A percentile compares a stretch with the other conserved stretches of the same genome.
phyloP scores from a whole-genome alignment of 2,888 invertebrate genomes.

The Eristalis tenax region DNA sequence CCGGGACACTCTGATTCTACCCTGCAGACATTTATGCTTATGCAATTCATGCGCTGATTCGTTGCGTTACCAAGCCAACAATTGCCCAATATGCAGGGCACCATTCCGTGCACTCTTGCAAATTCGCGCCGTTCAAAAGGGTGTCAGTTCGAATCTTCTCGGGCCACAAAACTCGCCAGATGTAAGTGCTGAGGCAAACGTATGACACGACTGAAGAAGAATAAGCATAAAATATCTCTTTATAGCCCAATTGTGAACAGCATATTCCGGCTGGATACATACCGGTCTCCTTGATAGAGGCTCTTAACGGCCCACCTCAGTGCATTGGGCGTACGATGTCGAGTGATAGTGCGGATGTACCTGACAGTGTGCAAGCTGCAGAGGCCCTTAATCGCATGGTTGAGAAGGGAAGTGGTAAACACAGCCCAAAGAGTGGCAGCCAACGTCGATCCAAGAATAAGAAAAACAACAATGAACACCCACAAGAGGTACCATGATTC shows the following conservation, averaged over 20 bases:
- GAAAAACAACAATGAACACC: constrained; percentile 76
- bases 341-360: constrained; percentile 83
- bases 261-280: constrained; percentile 96
- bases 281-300: constrained; percentile 96
- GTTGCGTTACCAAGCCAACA: constrained; percentile 97
- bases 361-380: constrained; percentile 82
- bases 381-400: constrained; percentile 75
- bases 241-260: constrained; percentile 76
- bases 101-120: constrained; percentile 98
- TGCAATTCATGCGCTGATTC: constrained; percentile 99
- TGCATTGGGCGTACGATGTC: constrained; percentile 76
- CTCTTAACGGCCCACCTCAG: constrained; percentile 93
- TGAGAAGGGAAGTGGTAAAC: constrained; percentile 77
- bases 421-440: constrained; percentile 77
- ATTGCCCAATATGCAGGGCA: constrained; percentile 99
- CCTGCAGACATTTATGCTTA: constrained; percentile 97
- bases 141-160: constrained; percentile 80
- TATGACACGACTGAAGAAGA: background rate
- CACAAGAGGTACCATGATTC: constrained; percentile 40
- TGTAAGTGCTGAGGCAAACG: constrained; percentile 81
- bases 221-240: constrained; percentile 5
- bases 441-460: constrained; percentile 78
- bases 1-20: constrained; percentile 97
- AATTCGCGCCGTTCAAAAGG: constrained; percentile 94
- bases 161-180: constrained; percentile 84